Evolutionary conservation across 1,140 invertebrate species (phyloP), one percentile per base, ranked within the genome.

Genomic region (Anagrus nilaparvatae): DNA sequence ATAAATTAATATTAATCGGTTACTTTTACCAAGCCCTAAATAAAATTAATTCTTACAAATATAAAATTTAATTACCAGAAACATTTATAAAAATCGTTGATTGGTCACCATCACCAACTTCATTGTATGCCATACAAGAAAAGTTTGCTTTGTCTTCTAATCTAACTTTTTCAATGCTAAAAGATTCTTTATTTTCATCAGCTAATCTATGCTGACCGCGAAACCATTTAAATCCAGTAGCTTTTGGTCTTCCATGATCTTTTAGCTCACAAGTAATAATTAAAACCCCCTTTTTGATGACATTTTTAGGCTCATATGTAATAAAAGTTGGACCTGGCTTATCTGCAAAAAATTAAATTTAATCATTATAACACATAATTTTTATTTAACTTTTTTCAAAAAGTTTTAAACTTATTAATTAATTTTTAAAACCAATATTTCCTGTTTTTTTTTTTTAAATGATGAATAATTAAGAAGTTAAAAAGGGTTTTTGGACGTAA

Each of bases 91-190:
- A 73, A 14, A 78, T 74, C 13, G 74, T 77, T 4, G 82, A 85
- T 7, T 76, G 69, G 33, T 77, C 73, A 3, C 87, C 86, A 46
- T 79, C 76, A 0, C 88, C 88, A 4, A 84, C 88, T 17, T 80
- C 76, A 59, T 89, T 92, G 54, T 77, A 74, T 0, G 86, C 87
- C 41, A 81, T 73, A 56, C 90, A 94, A 0, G 85, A 86, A 67
- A 89, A 91, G 68, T 89, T 90, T 48, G 84, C 82, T 30, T 83
- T 73, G 20, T 82, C 84, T 56, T 87, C 82, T 23, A 92, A 65
- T 17, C 81, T 81, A 5, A 88, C 84, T 0, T 83, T 80, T 33
- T 83, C 77, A 35, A 91, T 83, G 21, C 77, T 82, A 72, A 81
- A 83, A 45, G 81, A 78, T 31, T 78, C 70, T 8, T 79, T 74